A percentile compares a stretch with the other conserved stretches of the same genome.
Evolutionary conservation across 2,888 invertebrate genomes (phyloP).

Genomic region (Calameuta filiformis): DNA sequence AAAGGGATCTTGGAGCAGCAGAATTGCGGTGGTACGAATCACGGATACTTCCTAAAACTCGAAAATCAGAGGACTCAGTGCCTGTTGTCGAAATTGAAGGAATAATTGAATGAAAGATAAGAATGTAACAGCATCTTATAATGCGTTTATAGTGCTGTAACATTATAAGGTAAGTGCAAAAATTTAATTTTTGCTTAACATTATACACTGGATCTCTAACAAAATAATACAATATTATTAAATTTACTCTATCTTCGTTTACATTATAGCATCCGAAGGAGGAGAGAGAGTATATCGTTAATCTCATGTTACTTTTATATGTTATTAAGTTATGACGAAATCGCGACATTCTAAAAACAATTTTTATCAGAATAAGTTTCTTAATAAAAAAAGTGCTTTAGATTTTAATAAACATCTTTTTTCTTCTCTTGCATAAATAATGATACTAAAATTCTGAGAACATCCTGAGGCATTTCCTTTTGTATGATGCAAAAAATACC

Average conservation of each 20-base stretch:
- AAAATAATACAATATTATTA: background rate
- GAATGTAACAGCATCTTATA: background rate
- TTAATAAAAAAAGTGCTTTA: background rate
- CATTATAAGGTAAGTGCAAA: background rate
- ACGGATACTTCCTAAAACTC: conserved; percentile 42
- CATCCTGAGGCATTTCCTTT: background rate
- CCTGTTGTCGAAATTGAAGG: conserved; percentile 35
- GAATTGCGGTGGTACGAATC: conserved; percentile 56
- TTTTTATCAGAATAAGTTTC: background rate
- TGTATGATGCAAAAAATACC: background rate
- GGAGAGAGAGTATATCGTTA: background rate
- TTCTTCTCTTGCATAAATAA: background rate
- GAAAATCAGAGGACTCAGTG: conserved; percentile 23
- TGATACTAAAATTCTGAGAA: background rate
- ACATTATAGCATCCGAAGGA: background rate
- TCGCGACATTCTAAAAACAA: background rate
- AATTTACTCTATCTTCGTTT: background rate
- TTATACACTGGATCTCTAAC: background rate
- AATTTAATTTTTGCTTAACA: background rate
- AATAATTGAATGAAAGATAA: conserved; percentile 27
- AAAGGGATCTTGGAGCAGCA: conserved; percentile 47
- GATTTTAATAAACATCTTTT: background rate
- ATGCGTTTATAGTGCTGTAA: background rate
- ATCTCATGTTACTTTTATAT: background rate
- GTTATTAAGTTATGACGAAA: background rate